phyloP scores from a whole-genome alignment of 2,797 vertebrate species.

The Crocodylus rhombifer region DNA sequence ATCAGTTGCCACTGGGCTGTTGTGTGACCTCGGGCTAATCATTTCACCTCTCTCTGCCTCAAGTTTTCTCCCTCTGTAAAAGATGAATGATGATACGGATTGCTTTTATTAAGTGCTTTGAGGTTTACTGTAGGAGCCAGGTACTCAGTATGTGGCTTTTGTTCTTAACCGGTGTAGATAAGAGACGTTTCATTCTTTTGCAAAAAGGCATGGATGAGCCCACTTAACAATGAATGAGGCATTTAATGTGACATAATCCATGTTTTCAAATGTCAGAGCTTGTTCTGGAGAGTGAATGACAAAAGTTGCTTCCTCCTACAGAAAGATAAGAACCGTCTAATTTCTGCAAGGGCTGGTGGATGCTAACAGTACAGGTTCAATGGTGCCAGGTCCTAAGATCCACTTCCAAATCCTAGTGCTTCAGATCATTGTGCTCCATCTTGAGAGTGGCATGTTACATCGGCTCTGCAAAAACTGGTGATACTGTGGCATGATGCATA shows the following conservation, averaged over 20 bases:
- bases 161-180: neutral
- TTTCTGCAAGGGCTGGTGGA: neutral
- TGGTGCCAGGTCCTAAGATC: neutral
- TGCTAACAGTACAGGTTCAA: neutral
- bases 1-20: neutral
- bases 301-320: neutral
- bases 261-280: neutral
- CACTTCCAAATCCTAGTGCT: neutral
- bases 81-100: neutral
- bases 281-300: neutral
- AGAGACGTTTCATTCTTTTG: neutral
- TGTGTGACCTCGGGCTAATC: neutral
- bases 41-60: accelerated
- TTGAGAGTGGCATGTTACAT: neutral
- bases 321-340: neutral
- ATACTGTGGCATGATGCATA: no score
- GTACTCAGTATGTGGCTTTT: accelerated
- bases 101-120: accelerated
- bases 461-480: neutral
- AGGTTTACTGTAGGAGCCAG: neutral
- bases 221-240: neutral
- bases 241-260: neutral
- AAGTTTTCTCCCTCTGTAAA: accelerated
- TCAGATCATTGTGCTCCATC: accelerated
- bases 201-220: neutral